Evolutionary conservation across 2,113 vertebrate genomes (phyloP).

Genomic region (Brachyistius frenatus): DNA sequence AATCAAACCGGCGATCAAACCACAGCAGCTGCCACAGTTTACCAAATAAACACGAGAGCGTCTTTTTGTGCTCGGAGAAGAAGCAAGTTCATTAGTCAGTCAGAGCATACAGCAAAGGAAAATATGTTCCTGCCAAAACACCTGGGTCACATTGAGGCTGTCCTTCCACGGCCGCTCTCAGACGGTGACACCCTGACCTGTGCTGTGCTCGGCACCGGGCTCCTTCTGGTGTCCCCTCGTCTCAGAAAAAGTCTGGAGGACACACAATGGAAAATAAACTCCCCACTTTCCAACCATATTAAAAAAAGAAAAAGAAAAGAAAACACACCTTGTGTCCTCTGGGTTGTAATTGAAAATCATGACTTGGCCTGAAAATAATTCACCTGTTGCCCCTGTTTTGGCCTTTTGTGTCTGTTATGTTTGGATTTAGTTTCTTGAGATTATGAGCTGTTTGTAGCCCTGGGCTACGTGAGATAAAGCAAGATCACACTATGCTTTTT

Average conservation of each 20-base stretch:
- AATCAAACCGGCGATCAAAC: neutral
- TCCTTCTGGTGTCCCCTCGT: conserved; percentile 37
- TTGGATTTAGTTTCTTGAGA: conserved; percentile 50
- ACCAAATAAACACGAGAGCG: conserved; percentile 26
- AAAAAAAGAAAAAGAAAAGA: neutral
- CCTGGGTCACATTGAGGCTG: conserved; percentile 44
- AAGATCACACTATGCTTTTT: conserved; percentile 20
- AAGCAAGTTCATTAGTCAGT: conserved; percentile 52
- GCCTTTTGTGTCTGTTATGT: conserved; percentile 38
- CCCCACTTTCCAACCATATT: conserved; percentile 6
- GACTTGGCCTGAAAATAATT: conserved; percentile 26
- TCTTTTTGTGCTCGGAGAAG: conserved; percentile 16
- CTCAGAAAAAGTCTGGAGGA: conserved; percentile 32
- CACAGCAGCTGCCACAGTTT: conserved; percentile 22
- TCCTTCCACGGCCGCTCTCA: conserved; percentile 21
- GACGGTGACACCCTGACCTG: conserved; percentile 57
- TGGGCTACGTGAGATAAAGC: conserved; percentile 43
- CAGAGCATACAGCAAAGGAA: conserved; percentile 32
- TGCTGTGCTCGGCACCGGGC: conserved; percentile 6
- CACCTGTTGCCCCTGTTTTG: conserved; percentile 35
- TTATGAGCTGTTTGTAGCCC: conserved; percentile 40
- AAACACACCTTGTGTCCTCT: conserved; percentile 17
- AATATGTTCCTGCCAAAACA: conserved; percentile 44
- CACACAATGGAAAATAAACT: conserved; percentile 22
- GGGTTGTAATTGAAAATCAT: conserved; percentile 40